Percentiles rank a stretch among this genome's conserved stretches.
Conservation (phyloP, 2,113 vertebrate species). For the Pseudorectes ferrugineus region DNA sequence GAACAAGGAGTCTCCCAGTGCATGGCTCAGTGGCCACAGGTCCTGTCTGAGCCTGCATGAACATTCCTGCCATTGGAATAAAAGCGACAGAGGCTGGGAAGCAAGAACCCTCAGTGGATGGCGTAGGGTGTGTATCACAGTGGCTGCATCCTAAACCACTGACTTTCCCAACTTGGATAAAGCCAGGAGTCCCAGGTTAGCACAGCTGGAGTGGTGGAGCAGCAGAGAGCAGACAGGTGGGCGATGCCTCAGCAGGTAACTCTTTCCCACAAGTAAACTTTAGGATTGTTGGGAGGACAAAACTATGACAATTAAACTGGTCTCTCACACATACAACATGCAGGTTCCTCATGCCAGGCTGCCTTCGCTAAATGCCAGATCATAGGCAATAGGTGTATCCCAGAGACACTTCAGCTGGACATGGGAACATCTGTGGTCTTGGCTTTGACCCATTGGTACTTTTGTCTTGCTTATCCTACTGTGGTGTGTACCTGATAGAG, state of each 20-base stretch:
- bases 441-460: not conserved
- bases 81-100: not conserved
- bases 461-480: not conserved
- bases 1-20: not conserved
- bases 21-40: not conserved
- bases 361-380: not conserved
- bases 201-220: not conserved
- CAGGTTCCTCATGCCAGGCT: not conserved
- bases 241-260: rapidly evolving
- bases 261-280: not conserved
- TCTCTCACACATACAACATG: rapidly evolving
- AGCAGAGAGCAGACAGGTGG: not conserved
- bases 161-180: not conserved
- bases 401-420: not conserved
- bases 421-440: no score
- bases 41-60: not conserved
- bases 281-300: not conserved
- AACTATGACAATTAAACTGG: not conserved
- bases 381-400: not conserved
- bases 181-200: not conserved
- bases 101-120: not conserved
- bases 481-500: not conserved
- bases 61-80: not conserved
- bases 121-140: rapidly evolving
- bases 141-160: not conserved